Base-by-base conservation (phyloP, 2,113 vertebrate species). In the Bungarus multicinctus region DNA sequence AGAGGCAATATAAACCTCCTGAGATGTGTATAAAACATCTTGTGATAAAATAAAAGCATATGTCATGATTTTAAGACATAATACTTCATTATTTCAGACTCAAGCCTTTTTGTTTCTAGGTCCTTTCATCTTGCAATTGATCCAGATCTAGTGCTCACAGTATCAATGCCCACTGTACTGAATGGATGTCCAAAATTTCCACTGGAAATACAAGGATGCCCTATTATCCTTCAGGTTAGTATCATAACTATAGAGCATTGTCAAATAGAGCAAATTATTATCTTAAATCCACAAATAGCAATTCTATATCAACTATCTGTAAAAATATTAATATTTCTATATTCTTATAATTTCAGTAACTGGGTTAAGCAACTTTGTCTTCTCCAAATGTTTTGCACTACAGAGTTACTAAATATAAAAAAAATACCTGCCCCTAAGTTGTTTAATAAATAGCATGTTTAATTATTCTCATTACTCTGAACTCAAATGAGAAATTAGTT, bases 161-260 rank as follows among this genome's bases (percentile, higher is more conserved):
- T 97, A 45, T 96, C 92, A 69, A 89, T 96, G 95, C 89, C 95
- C 52, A 96, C 87, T 14, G 86, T 93, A 12, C 34, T 91, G 50
- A 74, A 94, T 22, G 89, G 60, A 34, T 27, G 81, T 43, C 91
- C 91, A 60, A 90, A 88, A 14, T 43, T 39, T 90, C 47, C 85
- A 52, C 43, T 89, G 47, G 93, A 94, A 93, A 88, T 86, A 60
- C 7, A 12, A 22, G 88, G 93, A 34, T 95, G 91, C 69, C 81
- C 94, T 11, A 94, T 96, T 86, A 90, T 97, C 55, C 85, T 97
- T 89, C 96, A 97, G 97, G 97, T 97, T 93, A 97, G 2, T n/a
- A n/a, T 39, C 25, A n/a, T 18, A 69, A 2, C n/a, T 30, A 22
- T 34, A 64, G 39, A 43, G 14, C 64, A n/a, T 30, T 43, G 8